Evolutionary conservation across 2,113 vertebrate species (phyloP).

Genomic region (Uria lomvia): DNA sequence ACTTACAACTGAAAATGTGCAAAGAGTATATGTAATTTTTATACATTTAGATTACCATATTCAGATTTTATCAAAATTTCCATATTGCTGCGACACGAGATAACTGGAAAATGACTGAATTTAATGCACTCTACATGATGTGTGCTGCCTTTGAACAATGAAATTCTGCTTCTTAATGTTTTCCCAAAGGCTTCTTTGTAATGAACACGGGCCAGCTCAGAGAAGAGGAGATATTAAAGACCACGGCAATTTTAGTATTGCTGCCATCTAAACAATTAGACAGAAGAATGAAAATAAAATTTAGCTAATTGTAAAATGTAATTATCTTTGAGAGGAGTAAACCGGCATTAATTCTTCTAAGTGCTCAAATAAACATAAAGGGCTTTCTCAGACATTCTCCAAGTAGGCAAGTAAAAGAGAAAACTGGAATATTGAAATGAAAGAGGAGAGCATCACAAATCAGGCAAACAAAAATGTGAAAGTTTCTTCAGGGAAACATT

Average conservation of each 20-base stretch:
- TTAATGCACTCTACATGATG: background rate
- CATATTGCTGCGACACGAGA: background rate
- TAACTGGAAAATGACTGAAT: background rate
- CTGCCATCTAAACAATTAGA: background rate
- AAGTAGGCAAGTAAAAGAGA: background rate
- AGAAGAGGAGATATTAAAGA: background rate
- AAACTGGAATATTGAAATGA: background rate
- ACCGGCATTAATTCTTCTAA: background rate
- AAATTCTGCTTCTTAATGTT: background rate
- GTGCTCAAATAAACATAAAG: background rate
- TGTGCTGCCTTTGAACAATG: background rate
- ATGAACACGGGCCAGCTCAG: background rate
- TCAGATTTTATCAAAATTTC: conserved; percentile 17
- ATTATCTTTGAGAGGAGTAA: background rate
- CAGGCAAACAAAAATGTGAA: background rate
- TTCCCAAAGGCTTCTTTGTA: background rate
- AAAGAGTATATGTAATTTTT: background rate
- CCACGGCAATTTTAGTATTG: background rate
- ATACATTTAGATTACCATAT: background rate
- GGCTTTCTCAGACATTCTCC: background rate
- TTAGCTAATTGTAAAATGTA: background rate
- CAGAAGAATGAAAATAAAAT: background rate
- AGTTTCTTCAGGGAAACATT: conserved; percentile 21
- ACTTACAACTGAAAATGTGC: background rate
- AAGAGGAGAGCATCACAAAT: background rate